Conservation (phyloP, 2,888 invertebrate species). For the Elmis aenea region DNA sequence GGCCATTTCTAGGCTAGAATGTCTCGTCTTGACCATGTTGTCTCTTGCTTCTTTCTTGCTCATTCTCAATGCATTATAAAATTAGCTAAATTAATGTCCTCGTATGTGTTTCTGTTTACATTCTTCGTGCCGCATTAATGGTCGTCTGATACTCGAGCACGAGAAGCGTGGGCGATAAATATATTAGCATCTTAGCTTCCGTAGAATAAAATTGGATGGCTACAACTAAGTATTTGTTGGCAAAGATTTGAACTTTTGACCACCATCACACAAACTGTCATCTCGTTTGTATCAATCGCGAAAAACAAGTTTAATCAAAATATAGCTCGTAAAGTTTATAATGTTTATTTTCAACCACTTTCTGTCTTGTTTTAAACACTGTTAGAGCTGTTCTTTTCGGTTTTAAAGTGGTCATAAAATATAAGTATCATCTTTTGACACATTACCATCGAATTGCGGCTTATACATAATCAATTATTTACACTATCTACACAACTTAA, state of each 20-base stretch:
- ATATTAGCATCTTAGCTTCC: neutral
- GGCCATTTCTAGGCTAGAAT: conserved; percentile 45
- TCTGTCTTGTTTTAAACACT: conserved; percentile 9
- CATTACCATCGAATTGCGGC: no score
- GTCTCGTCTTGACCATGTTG: conserved; percentile 47
- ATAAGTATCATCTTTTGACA: conserved; percentile 7
- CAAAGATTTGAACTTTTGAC: conserved; percentile 2
- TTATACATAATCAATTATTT: no score
- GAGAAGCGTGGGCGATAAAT: neutral
- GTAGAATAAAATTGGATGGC: neutral
- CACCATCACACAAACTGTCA: conserved; percentile 5
- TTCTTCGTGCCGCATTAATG: no score
- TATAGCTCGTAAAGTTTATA: conserved; percentile 7
- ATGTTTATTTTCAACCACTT: conserved; percentile 13
- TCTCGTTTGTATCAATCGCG: conserved; percentile 8
- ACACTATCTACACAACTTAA: no score
- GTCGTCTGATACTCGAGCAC: neutral
- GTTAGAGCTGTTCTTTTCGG: conserved; percentile 6
- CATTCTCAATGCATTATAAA: conserved; percentile 15
- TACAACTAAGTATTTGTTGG: conserved; percentile 2
- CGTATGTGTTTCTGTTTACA: no score
- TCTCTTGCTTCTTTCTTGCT: conserved; percentile 27
- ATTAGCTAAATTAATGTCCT: no score
- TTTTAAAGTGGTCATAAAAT: conserved; percentile 6
- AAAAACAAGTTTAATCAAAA: conserved; percentile 11